Evolutionary conservation across 2,113 vertebrate species (phyloP), one percentile per base, ranked within the genome.

Genomic region (Neotoma lepida): DNA sequence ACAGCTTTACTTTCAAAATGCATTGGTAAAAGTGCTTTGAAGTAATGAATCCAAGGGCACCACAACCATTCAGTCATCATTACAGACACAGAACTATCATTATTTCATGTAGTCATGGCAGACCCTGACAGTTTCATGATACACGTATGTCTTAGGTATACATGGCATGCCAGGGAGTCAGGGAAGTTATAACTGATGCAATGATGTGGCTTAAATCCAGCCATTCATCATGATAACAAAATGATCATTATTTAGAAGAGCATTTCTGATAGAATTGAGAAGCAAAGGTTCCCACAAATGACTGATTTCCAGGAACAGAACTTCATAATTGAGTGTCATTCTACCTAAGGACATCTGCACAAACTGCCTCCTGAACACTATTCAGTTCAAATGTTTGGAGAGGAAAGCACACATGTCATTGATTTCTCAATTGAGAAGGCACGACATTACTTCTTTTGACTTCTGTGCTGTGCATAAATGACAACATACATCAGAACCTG

Each of bases 241-340:
- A 6, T 68, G n/a, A 39, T 49, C 41, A 4, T 90, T 89, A 58
- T 61, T 74, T 82, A 15, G 58, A 39, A 39, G 80, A 41, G 7
- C n/a, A 82, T 61, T 61, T 92, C 44, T 92, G 46, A 78, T 28
- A 92, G 44, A 92, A 73, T 4, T 89, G 70, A 78, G 15, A 68
- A 74, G 1, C 26, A 30, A 86, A 46, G 9, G 39, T 1, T 5
- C 10, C 26, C 6, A 49, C 24, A 88, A 44, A 64, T 64, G 66
- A 61, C 39, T 58, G 51, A 33, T 68, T 64, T 71, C 33, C 64
- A 86, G 10, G 41, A 93, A 81, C 4, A 17, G 71, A 88, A 9
- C 18, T 22, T 71, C 30, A 24, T 49, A 70, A 91, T 15, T 68
- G 13, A 44, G 39, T 39, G 30, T 39, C 20, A 33, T 49, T 20